Evolutionary conservation across 2,888 invertebrate genomes (phyloP), one percentile per base, ranked within the genome.

Genomic region (Athripsodes cinereus): DNA sequence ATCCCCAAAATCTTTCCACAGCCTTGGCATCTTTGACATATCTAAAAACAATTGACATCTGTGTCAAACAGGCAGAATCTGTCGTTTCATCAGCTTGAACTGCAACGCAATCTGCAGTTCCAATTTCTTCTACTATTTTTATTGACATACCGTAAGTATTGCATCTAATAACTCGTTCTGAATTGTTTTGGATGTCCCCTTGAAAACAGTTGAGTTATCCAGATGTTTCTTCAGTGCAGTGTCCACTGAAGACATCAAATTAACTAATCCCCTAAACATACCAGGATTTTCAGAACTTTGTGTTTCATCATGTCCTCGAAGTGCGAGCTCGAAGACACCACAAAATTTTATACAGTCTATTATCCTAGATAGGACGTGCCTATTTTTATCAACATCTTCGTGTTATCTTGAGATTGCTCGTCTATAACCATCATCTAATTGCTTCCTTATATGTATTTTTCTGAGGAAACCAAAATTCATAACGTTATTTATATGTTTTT

Each of bases 281-380:
- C n/a, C n/a, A n/a, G n/a, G n/a, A 59, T 67, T 68, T 54, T 55
- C 52, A 16, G 66, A 65, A 18, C 46, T 35, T 31, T 64, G 61
- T 18, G 59, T 64, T 65, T 69, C 68, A 59, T 68, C 66, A 58
- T 68, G 66, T 34, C 67, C 69, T 19, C 67, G 58, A 8, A 69
- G 57, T 6, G 69, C 66, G 5, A 69, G 53, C 62, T 70, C 68
- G 61, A 67, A 69, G n/a, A 61, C 63, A 5, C 67, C 66, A 65
- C 68, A 70, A 65, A 69, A 69, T 53, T 67, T 65, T 18, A 71
- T 65, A 60, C 67, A 68, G 50, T 68, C 58, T 16, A 69, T 68
- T 51, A 69, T 63, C 65, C 65, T 67, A 1, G 64, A 59, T 56
- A 68, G 61, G 35, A 66, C 60, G 34, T 63, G 60, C 53, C 66